Evolutionary conservation across 2,797 vertebrate species (phyloP), one percentile per base, ranked within the genome.

Genomic region (Parauchenoglanis punctatus): DNA sequence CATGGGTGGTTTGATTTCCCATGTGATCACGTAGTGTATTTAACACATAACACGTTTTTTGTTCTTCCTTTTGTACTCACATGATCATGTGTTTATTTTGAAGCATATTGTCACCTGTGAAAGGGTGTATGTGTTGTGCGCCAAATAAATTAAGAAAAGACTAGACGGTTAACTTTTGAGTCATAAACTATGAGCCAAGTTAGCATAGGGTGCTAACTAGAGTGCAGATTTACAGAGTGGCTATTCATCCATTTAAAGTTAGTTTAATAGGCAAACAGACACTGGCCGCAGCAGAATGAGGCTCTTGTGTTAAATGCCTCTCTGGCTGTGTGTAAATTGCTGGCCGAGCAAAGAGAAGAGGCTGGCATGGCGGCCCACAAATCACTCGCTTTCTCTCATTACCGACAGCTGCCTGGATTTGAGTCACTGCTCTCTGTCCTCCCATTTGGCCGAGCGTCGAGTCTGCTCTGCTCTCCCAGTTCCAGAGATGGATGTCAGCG

Each of bases 331-430:
- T 85, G 75, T 44, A 83, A 84, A 86, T 54, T 86, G 88, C 88
- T 89, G 83, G 77, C 83, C 28, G 84, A 23, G 83, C 83, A 76
- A 75, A 81, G 85, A 67, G 75, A 81, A 86, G 91, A 91, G 92
- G 90, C 93, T 89, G 93, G 92, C 93, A 93, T 93, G 93, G 93
- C 93, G 83, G 93, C 93, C 89, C 92, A 92, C 94, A 95, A 96
- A 96, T 96, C 94, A 94, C 94, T 93, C 93, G 94, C 93, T 92
- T 92, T 94, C 95, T 94, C 94, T 95, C 93, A 94, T 95, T 95
- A 95, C 94, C 93, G 94, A 94, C 93, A 94, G 93, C 92, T 91
- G 90, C 91, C 93, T 84, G 93, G 94, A 93, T 93, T 91, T 90
- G 93, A 94, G 93, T 95, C 93, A 92, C 93, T 91, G 92, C 91